These are phyloP conservation scores for Passer montanus DNA, from an alignment of 2,113 vertebrate species.

Conservation along the genomic window DNA sequence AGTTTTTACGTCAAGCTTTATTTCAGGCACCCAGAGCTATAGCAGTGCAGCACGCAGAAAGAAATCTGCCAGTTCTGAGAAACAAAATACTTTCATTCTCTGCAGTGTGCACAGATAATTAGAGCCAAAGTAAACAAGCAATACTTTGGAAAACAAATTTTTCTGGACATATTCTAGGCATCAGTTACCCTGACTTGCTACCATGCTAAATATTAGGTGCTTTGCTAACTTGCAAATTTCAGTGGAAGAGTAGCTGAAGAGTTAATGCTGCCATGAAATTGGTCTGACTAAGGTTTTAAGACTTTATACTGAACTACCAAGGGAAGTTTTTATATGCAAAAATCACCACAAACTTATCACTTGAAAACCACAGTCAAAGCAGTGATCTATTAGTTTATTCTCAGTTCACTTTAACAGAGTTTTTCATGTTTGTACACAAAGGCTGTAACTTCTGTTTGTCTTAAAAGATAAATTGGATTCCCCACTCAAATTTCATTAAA, in stretches of 20 bases:
- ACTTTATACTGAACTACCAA: background rate
- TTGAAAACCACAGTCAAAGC: background rate
- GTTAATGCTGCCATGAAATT: background rate
- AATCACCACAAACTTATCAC: background rate
- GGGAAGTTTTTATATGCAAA: background rate
- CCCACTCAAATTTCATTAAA: background rate
- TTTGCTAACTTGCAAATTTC: background rate
- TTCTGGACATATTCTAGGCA: background rate
- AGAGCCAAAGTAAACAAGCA: background rate
- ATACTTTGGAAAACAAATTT: background rate
- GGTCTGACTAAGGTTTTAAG: background rate
- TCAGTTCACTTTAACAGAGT: background rate
- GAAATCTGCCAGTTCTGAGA: background rate
- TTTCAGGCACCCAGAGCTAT: background rate
- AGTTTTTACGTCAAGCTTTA: background rate
- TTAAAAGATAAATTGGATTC: background rate
- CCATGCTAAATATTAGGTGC: background rate
- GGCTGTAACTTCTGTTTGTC: background rate
- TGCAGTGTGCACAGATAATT: background rate
- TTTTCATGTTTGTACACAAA: background rate
- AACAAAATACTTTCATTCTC: background rate
- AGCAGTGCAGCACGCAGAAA: background rate
- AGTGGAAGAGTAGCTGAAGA: background rate
- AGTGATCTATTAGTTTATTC: background rate
- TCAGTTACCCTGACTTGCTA: background rate